Percentiles rank a stretch among this genome's conserved stretches.
These are phyloP conservation scores for Drosophila yakuba DNA, from an alignment of 1,140 invertebrate species.

Conservation along the genomic window DNA sequence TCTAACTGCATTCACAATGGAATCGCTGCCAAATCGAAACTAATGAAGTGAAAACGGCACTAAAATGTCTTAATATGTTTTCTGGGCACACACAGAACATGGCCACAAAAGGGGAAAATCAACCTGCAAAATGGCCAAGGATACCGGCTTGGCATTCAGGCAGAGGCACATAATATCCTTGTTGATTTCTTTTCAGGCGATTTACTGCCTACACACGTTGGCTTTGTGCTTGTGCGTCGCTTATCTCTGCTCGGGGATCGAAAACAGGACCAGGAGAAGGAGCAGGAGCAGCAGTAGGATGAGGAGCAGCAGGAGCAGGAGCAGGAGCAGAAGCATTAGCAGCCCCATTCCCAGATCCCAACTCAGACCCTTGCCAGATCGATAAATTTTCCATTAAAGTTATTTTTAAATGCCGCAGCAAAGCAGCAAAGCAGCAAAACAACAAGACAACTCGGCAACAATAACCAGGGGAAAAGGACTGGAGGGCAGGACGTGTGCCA, in stretches of 20 bases:
- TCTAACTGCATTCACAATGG: not conserved
- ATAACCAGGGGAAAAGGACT: not conserved
- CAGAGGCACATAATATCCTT: constrained; percentile 74
- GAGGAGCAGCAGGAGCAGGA: not conserved
- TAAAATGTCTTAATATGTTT: constrained; percentile 81
- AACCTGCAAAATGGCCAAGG: constrained; percentile 67
- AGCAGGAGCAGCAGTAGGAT: constrained; percentile 3
- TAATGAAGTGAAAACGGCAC: constrained; percentile 84
- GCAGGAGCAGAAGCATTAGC: constrained; percentile 6
- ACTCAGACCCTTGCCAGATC: constrained; percentile 53
- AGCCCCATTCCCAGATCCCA: not conserved
- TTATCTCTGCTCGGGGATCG: constrained; percentile 66
- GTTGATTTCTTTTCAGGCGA: constrained; percentile 82
- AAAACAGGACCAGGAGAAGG: constrained; percentile 28
- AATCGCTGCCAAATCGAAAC: constrained; percentile 67
- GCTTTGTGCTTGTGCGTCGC: constrained; percentile 69
- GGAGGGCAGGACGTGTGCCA: constrained; percentile 59
- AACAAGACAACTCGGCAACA: constrained; percentile 24
- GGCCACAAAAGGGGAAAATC: constrained; percentile 32
- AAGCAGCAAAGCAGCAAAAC: constrained; percentile 72
- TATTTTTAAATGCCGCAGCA: constrained; percentile 83
- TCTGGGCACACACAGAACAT: constrained; percentile 1
- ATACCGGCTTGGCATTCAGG: not conserved
- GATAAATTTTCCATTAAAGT: constrained; percentile 84
- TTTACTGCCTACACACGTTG: constrained; percentile 78